Base-by-base conservation (phyloP, 2,113 vertebrate genomes). In the Boulengeromyrus knoepffleri region DNA sequence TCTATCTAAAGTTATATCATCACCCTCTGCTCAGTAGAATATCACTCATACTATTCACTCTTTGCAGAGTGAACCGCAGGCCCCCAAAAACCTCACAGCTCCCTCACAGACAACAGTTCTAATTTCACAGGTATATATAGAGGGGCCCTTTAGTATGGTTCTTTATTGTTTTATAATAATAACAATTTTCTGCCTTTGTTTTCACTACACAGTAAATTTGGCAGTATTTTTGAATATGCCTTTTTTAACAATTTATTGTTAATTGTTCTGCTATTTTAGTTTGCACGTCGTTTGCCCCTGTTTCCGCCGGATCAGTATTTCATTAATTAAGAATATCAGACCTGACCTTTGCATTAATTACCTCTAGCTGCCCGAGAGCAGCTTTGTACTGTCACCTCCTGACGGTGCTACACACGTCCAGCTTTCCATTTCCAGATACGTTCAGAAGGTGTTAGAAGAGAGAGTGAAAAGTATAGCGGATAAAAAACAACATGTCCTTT, bases 261-360 rank as follows among this genome's bases (percentile, higher is more conserved):
- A 85, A 85, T 85, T 24, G 46, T 46, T 45, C 19, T 46, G 83
- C 47, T 47, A 85, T 85, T 85, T 85, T 47, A 45, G 45, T 85
- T 85, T 85, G 42, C 83, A 85, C 39, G 83, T 46, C 83, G n/a
- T 85, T 46, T 47, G 24, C 83, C 39, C 42, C 31, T 8, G 21
- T 46, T 47, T 47, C 83, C 45, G 42, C 39, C 3, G 24, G 42
- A 85, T 46, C 45, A 47, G 45, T 42, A 47, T 47, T 45, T 85
- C 21, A 46, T 47, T 85, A 85, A 85, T 47, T 85, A 85, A 85
- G 45, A 85, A 46, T 47, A 46, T 47, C 45, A 47, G 42, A 85
- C 83, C 39, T 85, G 39, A 85, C 83, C 83, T 85, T 85, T 85
- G 83, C 83, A 46, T 47, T 85, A 85, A 45, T 85, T 46, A 85